phyloP scores from a whole-genome alignment of 2,888 invertebrate genomes.

The Chrysolina oricalcia region DNA sequence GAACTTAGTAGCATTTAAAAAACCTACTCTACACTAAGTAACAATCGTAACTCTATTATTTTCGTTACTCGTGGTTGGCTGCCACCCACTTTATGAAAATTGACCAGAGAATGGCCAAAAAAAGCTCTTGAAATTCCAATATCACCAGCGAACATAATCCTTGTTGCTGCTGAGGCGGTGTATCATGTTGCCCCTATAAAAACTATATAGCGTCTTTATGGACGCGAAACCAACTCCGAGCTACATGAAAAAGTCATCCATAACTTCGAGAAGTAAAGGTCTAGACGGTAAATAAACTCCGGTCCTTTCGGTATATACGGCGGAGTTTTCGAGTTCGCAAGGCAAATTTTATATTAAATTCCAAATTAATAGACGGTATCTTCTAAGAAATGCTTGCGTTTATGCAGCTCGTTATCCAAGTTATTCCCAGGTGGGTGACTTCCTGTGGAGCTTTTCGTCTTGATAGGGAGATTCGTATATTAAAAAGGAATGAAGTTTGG shows the following conservation, averaged over 20 bases:
- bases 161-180: not conserved
- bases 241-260: constrained; percentile 11
- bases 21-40: too few species aligned
- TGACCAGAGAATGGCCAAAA: not conserved
- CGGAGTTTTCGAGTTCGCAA: not conserved
- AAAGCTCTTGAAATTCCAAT: not conserved
- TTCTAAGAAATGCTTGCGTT: not conserved
- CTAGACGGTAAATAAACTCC: constrained; percentile 20
- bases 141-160: too few species aligned
- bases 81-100: too few species aligned
- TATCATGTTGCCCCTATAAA: not conserved
- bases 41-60: too few species aligned
- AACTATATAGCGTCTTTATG: not conserved
- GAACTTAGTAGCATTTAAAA: too few species aligned
- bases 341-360: constrained; percentile 20
- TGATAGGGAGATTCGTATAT: not conserved
- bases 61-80: too few species aligned
- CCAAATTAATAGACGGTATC: constrained; percentile 6
- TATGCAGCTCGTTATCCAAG: constrained; percentile 17
- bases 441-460: not conserved
- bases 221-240: not conserved
- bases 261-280: constrained; percentile 12
- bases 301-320: not conserved
- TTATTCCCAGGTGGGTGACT: not conserved
- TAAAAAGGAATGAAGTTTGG: not conserved